Percentiles rank a stretch among this genome's conserved stretches.
Evolutionary conservation across 1,140 invertebrate genomes (phyloP).

Genomic region (Psilanteris sp.): DNA sequence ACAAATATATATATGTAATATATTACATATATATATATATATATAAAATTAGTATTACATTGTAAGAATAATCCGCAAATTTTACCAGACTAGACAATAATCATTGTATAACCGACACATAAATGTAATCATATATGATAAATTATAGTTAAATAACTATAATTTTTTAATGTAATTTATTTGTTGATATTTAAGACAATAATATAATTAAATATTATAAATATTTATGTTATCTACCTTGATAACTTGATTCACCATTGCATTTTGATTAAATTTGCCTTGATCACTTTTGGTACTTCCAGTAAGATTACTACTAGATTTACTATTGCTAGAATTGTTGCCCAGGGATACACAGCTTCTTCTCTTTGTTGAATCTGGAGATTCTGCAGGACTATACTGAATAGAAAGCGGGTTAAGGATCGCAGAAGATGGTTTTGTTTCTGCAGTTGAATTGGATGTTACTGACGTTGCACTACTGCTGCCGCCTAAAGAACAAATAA

Average conservation of each 20-base stretch:
- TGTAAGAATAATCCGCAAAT: too few species aligned
- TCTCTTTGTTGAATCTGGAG: slow-evolving; percentile 84
- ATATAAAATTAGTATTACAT: too few species aligned
- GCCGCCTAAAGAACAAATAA: slow-evolving; percentile 65
- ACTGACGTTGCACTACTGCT: slow-evolving; percentile 83
- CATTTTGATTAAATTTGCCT: slow-evolving; percentile 80
- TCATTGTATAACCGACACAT: too few species aligned
- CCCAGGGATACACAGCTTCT: slow-evolving; percentile 86
- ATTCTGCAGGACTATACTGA: slow-evolving; percentile 81
- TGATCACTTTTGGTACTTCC: slow-evolving; percentile 84
- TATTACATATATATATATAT: too few species aligned
- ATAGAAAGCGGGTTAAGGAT: slow-evolving; percentile 81
- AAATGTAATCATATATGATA: too few species aligned
- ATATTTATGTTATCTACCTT: too few species aligned
- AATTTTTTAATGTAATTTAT: too few species aligned
- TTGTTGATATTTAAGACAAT: too few species aligned
- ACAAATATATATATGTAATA: too few species aligned
- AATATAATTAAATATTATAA: too few species aligned
- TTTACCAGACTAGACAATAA: too few species aligned
- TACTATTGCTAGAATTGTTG: slow-evolving; percentile 86
- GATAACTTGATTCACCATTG: slow-evolving; percentile 76
- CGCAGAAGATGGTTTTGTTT: slow-evolving; percentile 85
- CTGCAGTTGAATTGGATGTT: slow-evolving; percentile 84
- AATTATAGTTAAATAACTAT: too few species aligned
- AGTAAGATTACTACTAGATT: slow-evolving; percentile 86